Evolutionary conservation across 2,888 invertebrate genomes (phyloP).

Genomic region (Cryptus armator): DNA sequence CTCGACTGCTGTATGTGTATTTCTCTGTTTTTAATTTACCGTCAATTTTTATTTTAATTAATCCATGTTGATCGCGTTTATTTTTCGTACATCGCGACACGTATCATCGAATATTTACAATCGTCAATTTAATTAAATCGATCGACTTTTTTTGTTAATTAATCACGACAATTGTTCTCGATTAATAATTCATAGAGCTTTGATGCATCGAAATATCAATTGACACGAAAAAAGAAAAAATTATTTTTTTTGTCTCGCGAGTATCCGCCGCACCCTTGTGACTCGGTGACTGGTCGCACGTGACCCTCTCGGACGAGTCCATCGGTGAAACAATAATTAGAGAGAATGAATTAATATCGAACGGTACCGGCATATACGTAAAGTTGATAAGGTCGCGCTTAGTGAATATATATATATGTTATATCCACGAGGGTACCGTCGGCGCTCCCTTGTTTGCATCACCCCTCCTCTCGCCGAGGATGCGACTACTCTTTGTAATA

Average conservation of each 20-base stretch:
- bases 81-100: not conserved
- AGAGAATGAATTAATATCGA: constrained; percentile 67
- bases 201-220: constrained; percentile 38
- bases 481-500: constrained; percentile 22
- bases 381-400: constrained; percentile 41
- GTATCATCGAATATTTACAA: not conserved
- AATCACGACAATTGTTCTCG: constrained; percentile 38
- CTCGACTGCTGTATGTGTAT: not conserved
- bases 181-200: constrained; percentile 34
- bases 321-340: constrained; percentile 65
- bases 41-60: not conserved
- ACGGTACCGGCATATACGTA: constrained; percentile 18
- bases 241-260: not conserved
- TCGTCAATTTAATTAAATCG: not conserved
- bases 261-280: constrained; percentile 53
- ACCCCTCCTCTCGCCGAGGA: constrained; percentile 4
- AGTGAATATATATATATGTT: constrained; percentile 6
- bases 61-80: not conserved
- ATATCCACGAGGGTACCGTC: constrained; percentile 35
- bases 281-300: constrained; percentile 49
- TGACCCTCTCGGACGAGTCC: constrained; percentile 42
- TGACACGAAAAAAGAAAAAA: constrained; percentile 25
- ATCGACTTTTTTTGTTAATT: constrained; percentile 27
- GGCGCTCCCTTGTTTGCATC: constrained; percentile 63
- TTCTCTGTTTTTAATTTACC: not conserved